These are phyloP conservation scores for Calephelis perditalis DNA, from an alignment of 2,888 invertebrate genomes.

Conservation along the genomic window DNA sequence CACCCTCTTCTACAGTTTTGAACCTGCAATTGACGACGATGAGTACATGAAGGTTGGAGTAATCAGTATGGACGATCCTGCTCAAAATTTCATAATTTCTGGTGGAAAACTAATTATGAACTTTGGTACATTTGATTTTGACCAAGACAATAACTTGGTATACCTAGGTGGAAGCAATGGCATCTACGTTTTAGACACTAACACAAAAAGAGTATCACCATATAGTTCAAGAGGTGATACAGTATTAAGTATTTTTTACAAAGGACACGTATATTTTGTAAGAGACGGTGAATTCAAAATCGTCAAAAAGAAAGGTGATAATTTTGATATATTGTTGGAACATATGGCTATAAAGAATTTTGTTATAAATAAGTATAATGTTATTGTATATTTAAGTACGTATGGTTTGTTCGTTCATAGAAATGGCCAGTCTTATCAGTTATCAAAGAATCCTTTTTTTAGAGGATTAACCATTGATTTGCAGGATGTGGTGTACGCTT, in stretches of 20 bases:
- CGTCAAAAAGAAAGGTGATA: conserved; percentile 49
- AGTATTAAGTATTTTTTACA: conserved; percentile 50
- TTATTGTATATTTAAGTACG: conserved; percentile 47
- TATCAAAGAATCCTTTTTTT: conserved; percentile 56
- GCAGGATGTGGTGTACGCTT: conserved; percentile 51
- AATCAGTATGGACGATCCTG: conserved; percentile 44
- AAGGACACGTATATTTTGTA: conserved; percentile 52
- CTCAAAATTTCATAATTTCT: conserved; percentile 38
- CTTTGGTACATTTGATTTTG: conserved; percentile 59
- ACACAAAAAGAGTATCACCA: conserved; percentile 38
- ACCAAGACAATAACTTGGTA: conserved; percentile 50
- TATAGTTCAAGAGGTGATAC: conserved; percentile 56
- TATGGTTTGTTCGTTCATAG: conserved; percentile 52
- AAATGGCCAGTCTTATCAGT: conserved; percentile 36
- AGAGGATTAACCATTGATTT: conserved; percentile 57
- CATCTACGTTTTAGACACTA: conserved; percentile 46
- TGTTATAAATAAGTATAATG: conserved; percentile 51
- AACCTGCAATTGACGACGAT: conserved; percentile 50
- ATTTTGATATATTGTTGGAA: conserved; percentile 45
- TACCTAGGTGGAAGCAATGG: conserved; percentile 63
- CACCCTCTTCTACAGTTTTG: conserved; percentile 54
- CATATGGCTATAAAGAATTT: conserved; percentile 49
- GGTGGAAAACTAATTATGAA: conserved; percentile 44
- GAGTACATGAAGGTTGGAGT: conserved; percentile 62
- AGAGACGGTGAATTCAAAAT: conserved; percentile 46